A percentile compares a stretch with the other conserved stretches of the same genome.
These are phyloP conservation scores for Helogale parvula DNA, from an alignment of 2,113 vertebrate genomes.

Conservation along the genomic window DNA sequence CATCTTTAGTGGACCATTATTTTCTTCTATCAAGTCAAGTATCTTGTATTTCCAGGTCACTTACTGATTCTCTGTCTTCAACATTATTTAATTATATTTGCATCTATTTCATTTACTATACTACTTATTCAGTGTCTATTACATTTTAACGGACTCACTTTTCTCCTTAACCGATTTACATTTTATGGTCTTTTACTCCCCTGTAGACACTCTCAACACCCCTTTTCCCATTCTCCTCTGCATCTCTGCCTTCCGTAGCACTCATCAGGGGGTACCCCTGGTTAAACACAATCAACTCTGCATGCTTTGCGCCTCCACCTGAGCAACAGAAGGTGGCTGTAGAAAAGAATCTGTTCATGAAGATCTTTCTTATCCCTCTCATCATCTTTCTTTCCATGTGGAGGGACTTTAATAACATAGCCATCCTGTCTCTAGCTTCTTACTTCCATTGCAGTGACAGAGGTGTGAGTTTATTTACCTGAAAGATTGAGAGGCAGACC, in stretches of 20 bases:
- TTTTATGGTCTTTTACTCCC: not conserved
- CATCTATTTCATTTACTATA: not conserved
- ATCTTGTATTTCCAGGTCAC: not conserved
- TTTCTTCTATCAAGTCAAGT: not conserved
- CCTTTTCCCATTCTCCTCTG: too few relatives aligned
- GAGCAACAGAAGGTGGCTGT: not conserved
- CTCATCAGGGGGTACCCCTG: not conserved
- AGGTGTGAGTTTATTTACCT: not conserved
- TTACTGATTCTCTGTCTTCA: not conserved
- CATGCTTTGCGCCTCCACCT: not conserved
- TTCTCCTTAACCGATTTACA: not conserved
- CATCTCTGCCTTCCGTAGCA: not conserved
- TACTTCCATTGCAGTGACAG: not conserved
- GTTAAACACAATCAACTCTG: not conserved
- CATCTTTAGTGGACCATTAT: not conserved
- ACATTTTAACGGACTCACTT: not conserved
- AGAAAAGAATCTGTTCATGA: not conserved
- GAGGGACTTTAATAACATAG: not conserved
- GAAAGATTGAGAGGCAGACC: not conserved
- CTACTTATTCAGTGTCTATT: not conserved
- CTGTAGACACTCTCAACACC: not conserved
- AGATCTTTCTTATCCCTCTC: not conserved
- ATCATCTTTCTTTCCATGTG: not conserved
- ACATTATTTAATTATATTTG: slow-evolving; percentile 37
- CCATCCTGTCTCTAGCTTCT: not conserved